Evolutionary conservation across 2,113 vertebrate genomes (phyloP).

Genomic region (Mellivora capensis): DNA sequence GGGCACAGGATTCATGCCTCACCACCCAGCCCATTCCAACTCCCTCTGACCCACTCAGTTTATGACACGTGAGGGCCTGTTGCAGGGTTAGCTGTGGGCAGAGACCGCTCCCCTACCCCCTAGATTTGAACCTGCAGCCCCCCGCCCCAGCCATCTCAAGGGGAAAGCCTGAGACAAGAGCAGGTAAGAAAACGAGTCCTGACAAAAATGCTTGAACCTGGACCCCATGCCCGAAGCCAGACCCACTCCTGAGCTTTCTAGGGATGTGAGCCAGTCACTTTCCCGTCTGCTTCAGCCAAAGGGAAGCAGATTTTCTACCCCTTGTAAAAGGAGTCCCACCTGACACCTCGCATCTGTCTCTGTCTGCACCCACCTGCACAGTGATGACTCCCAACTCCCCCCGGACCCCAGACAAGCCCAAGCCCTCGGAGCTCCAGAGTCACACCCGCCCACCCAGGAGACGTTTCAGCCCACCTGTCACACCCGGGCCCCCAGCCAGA

Average conservation of each 20-base stretch:
- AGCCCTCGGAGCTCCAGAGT: neutral
- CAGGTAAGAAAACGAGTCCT: neutral
- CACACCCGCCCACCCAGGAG: neutral
- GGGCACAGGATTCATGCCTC: neutral
- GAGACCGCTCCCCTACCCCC: neutral
- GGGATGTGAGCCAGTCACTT: neutral
- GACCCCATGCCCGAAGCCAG: neutral
- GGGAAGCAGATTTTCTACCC: neutral
- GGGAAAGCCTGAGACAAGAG: neutral
- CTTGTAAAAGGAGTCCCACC: neutral
- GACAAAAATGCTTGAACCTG: neutral
- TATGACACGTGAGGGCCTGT: accelerated
- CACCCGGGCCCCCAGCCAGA: neutral
- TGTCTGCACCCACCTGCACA: neutral
- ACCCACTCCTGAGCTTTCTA: neutral
- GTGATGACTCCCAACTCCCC: neutral
- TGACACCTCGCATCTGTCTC: neutral
- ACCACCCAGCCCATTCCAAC: neutral
- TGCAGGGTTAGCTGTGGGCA: neutral
- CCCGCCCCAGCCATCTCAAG: accelerated
- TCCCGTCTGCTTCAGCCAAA: neutral
- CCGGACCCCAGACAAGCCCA: neutral
- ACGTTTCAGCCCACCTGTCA: neutral
- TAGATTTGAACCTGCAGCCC: neutral
- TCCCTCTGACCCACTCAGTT: neutral